These are phyloP conservation scores for Drosophila carrolli DNA, from an alignment of 1,140 invertebrate genomes.

Conservation along the genomic window DNA sequence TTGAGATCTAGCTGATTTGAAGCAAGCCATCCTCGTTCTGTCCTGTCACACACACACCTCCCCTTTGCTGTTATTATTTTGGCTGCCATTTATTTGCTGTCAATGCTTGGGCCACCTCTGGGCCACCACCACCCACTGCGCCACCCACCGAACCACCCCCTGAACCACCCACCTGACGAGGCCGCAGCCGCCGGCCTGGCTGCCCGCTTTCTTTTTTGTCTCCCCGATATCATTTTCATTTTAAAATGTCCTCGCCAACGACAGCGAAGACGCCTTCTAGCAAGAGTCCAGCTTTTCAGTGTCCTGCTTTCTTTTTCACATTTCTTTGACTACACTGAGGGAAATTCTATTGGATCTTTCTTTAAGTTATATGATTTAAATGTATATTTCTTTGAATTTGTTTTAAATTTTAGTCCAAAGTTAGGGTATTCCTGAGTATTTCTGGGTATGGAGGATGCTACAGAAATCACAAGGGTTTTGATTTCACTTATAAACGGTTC, in stretches of 20 bases:
- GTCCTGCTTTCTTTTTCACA: constrained; percentile 34
- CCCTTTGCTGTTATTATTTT: constrained; percentile 81
- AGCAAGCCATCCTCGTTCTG: constrained; percentile 14
- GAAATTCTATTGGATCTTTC: background rate
- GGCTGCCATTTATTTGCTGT: constrained; percentile 83
- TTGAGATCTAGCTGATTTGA: constrained; percentile 33
- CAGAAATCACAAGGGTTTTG: no score
- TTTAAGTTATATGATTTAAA: no score
- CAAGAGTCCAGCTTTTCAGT: constrained; percentile 51
- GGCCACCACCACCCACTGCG: constrained; percentile 5
- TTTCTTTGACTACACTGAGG: constrained; percentile 1
- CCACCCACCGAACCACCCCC: constrained; percentile 6
- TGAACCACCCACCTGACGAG: constrained; percentile 31
- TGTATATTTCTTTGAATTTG: no score
- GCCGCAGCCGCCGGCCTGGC: constrained; percentile 40
- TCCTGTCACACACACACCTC: constrained; percentile 43
- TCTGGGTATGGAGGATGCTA: no score
- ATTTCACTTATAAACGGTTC: no score
- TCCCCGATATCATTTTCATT: constrained; percentile 78
- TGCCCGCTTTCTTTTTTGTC: constrained; percentile 33
- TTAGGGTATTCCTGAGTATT: no score
- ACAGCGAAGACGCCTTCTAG: constrained; percentile 57
- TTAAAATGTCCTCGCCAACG: constrained; percentile 75
- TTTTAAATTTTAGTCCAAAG: no score
- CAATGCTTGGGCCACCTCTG: constrained; percentile 66